Base-by-base conservation (phyloP, 2,888 invertebrate genomes). In the Melanophora roralis region DNA sequence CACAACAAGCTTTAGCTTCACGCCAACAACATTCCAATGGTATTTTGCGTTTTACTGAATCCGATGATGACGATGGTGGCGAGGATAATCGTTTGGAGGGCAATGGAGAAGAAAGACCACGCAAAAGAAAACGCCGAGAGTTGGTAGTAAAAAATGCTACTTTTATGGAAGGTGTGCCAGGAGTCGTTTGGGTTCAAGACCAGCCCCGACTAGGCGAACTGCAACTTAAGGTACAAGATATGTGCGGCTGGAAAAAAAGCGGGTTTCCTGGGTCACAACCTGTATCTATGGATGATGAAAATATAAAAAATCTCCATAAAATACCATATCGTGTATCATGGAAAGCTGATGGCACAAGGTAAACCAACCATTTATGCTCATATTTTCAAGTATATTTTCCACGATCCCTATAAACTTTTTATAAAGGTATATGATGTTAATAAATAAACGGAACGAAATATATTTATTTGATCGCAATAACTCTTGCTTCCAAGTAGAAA, bases 281-380 rank as follows among this genome's bases (percentile, higher is more conserved):
- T 0, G 98, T 99, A 0, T 98, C 98, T 0, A 98, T 99, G 98
- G 96, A 97, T 86, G 90, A 91, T 1, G 87, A 92, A 0, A 99
- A 99, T 89, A 91, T 99, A 55, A 89, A 90, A 62, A 91, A 94
- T 11, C 90, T 99, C 2, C 91, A 93, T 34, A 90, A 94, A 82
- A 96, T 96, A 86, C 96, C 96, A 0, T 99, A 99, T 87, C 93
- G 94, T 88, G 98, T 99, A 0, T 99, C 98, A 1, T 99, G 99
- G 99, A 99, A 99, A 89, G 99, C 99, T 9, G 99, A 99, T 90
- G 99, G 99, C 40, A 96, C 95, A 36, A 94, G 97, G 95, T 96
- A 88, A 9, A 21, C 11, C 6, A 19, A 19, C 3, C 0, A 9
- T 45, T 19, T 19, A 45, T 45, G 36, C 6, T 3, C 27, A 40